Base-by-base conservation (phyloP, 2,888 invertebrate species). In the Falcaria lacertinaria region DNA sequence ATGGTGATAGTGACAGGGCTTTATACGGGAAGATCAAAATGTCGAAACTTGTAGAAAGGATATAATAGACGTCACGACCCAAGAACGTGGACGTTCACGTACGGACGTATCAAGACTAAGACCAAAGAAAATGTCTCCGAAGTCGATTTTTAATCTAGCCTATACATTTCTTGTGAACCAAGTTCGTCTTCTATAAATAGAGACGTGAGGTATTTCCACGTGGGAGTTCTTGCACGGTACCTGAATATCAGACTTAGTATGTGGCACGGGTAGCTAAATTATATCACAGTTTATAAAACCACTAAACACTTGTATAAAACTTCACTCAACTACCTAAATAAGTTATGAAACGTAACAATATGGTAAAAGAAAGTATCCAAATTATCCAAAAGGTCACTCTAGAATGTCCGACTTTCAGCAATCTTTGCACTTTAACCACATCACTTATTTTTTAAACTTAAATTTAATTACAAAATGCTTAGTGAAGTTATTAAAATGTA, bases 141-240 rank as follows among this genome's bases (percentile, higher is more conserved):
- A 38, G 39, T 54, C 54, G 59, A 60, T 68, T 77, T 75, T 62
- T 63, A 63, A 69, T 69, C 60, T 69, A 56, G 61, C 58, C 69
- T 71, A 80, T 73, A 7, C 63, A 74, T 63, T 74, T 79, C 77
- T 75, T 67, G 69, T 60, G 81, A 77, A 82, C 78, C 81, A 81
- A 81, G 79, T 82, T 80, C 79, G 75, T 67, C 64, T 64, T 83
- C 87, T 88, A 87, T 78, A 80, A 85, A 86, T 88, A 88, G 87
- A 81, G 81, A 71, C 76, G 81, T 76, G 82, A 84, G 82, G 76
- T 85, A 87, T 86, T 85, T 85, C 86, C 88, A 88, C 87, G 88
- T 87, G 87, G 87, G 88, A 86, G 86, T 85, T 82, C 71, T 82
- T 69, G 71, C 70, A 78, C 73, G 60, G 69, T 82, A 87, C 82